These are phyloP conservation scores for Tortricodes alternella DNA, from an alignment of 2,888 invertebrate genomes.

Conservation along the genomic window DNA sequence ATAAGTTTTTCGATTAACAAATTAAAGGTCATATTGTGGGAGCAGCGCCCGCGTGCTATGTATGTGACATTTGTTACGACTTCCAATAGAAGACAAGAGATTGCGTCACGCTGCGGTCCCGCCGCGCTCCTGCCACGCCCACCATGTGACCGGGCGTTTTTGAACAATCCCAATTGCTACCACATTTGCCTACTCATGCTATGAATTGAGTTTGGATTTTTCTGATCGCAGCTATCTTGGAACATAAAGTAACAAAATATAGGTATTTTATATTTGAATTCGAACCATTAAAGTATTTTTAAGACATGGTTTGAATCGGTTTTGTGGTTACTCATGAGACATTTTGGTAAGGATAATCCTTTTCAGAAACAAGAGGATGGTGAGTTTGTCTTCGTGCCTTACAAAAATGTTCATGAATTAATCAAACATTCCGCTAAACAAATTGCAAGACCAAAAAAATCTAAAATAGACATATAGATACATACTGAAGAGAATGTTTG, in stretches of 20 bases:
- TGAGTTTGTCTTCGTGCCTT: conserved; percentile 67
- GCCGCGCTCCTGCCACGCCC: too few relatives aligned
- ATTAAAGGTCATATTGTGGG: too few relatives aligned
- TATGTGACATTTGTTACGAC: too few relatives aligned
- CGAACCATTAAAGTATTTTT: neutral
- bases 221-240: conserved; percentile 50
- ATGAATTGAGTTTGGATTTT: conserved; percentile 33
- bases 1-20: too few relatives aligned
- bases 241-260: conserved; percentile 54
- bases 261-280: conserved; percentile 27
- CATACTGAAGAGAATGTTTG: conserved; percentile 53
- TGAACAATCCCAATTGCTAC: neutral
- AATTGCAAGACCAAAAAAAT: conserved; percentile 5
- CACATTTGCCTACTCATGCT: too few relatives aligned
- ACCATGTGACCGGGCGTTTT: too few relatives aligned
- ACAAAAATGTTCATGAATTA: conserved; percentile 68
- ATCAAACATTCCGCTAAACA: conserved; percentile 55
- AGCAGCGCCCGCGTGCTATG: too few relatives aligned
- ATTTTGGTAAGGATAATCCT: conserved; percentile 71
- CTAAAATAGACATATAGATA: conserved; percentile 21
- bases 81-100: too few relatives aligned
- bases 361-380: conserved; percentile 78
- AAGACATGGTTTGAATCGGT: conserved; percentile 10
- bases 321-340: conserved; percentile 59
- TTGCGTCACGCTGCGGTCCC: too few relatives aligned